phyloP scores from a whole-genome alignment of 1,140 invertebrate species.

The Sarcophaga peregrina region DNA sequence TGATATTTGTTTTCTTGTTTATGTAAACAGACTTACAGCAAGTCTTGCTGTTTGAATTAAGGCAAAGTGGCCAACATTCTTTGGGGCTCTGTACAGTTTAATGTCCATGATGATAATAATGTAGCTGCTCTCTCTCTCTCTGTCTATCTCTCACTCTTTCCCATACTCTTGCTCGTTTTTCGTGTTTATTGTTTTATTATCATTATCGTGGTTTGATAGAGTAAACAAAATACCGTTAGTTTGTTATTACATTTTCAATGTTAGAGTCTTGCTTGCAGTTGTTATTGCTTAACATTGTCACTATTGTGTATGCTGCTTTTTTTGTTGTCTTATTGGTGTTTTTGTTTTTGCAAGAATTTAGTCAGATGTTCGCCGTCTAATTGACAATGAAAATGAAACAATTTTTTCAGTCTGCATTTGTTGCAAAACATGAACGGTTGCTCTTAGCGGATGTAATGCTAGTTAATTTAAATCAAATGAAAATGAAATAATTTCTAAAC shows the following conservation, averaged over 20 bases:
- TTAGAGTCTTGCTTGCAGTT: neutral
- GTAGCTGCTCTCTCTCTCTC: too few species aligned
- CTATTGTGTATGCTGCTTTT: neutral
- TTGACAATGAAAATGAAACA: neutral
- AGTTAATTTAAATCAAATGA: too few species aligned
- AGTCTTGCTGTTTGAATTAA: too few species aligned
- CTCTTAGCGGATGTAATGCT: neutral
- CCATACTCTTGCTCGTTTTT: too few species aligned
- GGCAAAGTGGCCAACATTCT: too few species aligned
- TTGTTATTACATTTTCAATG: neutral
- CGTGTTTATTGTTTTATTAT: too few species aligned
- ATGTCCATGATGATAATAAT: too few species aligned
- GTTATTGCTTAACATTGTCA: neutral
- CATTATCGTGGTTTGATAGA: neutral
- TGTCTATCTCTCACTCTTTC: too few species aligned
- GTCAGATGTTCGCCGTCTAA: neutral
- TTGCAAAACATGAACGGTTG: constrained; percentile 18
- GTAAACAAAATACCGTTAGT: neutral
- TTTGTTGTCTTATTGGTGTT: neutral
- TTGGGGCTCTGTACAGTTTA: too few species aligned
- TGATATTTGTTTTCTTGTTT: too few species aligned
- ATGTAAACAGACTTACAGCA: too few species aligned
- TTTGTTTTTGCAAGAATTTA: neutral
- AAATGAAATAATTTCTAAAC: too few species aligned
- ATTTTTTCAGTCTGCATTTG: constrained; percentile 24